Evolutionary conservation across 1,140 invertebrate genomes (phyloP).

Genomic region (Atopsyche davidsoni): DNA sequence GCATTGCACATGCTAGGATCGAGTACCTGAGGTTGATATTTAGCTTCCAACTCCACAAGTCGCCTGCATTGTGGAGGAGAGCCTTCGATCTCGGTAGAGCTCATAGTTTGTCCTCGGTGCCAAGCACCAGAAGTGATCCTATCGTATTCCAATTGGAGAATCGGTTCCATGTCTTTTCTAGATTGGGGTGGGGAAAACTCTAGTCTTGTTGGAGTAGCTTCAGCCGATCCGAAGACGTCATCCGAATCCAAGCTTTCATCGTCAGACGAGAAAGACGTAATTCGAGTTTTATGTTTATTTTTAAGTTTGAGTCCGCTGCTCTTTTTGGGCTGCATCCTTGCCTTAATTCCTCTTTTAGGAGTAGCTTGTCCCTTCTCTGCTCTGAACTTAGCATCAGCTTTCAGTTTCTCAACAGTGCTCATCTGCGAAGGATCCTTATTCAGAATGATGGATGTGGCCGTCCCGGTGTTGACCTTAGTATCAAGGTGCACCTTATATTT

Average conservation of each 20-base stretch:
- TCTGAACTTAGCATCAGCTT: conserved; percentile 48
- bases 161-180: conserved; percentile 63
- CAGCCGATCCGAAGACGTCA: conserved; percentile 64
- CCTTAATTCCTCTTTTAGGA: conserved; percentile 50
- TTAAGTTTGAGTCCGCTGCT: conserved; percentile 45
- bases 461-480: conserved; percentile 46
- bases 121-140: conserved; percentile 57
- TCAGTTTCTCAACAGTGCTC: conserved; percentile 44
- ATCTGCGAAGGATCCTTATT: conserved; percentile 42
- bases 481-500: conserved; percentile 48
- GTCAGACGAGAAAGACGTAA: conserved; percentile 64
- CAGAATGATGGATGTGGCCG: conserved; percentile 13
- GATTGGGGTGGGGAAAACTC: conserved; percentile 66
- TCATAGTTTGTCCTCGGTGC: conserved; percentile 65
- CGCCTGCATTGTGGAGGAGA: conserved; percentile 60
- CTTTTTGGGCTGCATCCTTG: conserved; percentile 50
- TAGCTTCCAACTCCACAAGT: conserved; percentile 51
- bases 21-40: conserved; percentile 53
- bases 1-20: conserved; percentile 53
- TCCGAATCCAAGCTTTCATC: conserved; percentile 66
- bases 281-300: conserved; percentile 58
- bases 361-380: conserved; percentile 44
- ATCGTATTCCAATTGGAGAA: conserved; percentile 60
- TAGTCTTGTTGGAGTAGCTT: conserved; percentile 58
- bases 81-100: conserved; percentile 64